A percentile compares a stretch with the other conserved stretches of the same genome.
phyloP scores from a whole-genome alignment of 2,888 invertebrate species.

The Parnassius smintheus region DNA sequence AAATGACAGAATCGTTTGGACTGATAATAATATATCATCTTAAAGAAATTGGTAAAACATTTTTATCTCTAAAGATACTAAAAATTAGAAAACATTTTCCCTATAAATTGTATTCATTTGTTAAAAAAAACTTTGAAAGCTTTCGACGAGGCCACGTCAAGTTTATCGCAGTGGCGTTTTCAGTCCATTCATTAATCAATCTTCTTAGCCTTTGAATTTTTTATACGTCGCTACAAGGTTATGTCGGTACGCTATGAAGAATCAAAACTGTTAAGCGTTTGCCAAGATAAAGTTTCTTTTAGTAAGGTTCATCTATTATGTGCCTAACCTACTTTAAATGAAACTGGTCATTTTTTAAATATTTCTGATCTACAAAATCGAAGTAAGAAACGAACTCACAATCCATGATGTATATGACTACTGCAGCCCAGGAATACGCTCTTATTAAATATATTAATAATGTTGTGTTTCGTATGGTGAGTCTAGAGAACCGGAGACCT shows the following conservation, averaged over 20 bases:
- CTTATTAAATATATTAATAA: no score
- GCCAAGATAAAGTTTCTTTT: constrained; percentile 15
- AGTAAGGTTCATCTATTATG: neutral
- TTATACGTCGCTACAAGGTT: constrained; percentile 19
- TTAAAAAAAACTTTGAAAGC: constrained; percentile 17
- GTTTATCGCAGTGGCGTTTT: constrained; percentile 19
- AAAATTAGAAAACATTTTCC: constrained; percentile 17
- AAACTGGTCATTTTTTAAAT: neutral
- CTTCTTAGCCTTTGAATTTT: constrained; percentile 24
- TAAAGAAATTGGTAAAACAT: no score
- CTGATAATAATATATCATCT: no score
- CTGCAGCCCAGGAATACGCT: no score
- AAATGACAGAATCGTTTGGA: no score
- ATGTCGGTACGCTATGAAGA: constrained; percentile 15
- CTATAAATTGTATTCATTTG: constrained; percentile 23
- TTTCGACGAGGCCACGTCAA: constrained; percentile 22
- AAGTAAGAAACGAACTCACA: no score
- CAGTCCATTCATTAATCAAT: constrained; percentile 26
- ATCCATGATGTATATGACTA: no score
- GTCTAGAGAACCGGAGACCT: no score
- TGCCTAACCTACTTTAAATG: neutral
- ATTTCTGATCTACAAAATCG: no score
- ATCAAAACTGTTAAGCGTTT: constrained; percentile 21
- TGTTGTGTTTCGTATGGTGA: no score
- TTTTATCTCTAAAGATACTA: neutral